Evolutionary conservation across 1,140 invertebrate genomes (phyloP).

Genomic region (Leptinotarsa lineolata): DNA sequence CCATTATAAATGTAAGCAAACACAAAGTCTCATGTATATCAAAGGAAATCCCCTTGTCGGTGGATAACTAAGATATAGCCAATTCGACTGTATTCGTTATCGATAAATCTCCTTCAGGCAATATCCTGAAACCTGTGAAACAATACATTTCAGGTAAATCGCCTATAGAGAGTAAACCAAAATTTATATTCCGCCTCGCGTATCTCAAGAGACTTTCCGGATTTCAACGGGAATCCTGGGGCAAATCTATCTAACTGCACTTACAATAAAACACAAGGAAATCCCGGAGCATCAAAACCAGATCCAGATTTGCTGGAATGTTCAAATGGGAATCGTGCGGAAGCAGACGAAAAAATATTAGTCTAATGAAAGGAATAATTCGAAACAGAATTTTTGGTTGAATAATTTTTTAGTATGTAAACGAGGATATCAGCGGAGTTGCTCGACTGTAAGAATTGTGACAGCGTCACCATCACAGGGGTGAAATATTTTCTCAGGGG

Average conservation of each 20-base stretch:
- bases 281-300: neutral
- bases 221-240: slow-evolving; percentile 9
- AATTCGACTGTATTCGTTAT: slow-evolving; percentile 8
- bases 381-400: slow-evolving; percentile 11
- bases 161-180: slow-evolving; percentile 15
- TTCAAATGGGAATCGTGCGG: neutral
- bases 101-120: slow-evolving; percentile 14
- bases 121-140: slow-evolving; percentile 22
- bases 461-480: no score
- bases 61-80: slow-evolving; percentile 15
- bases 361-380: slow-evolving; percentile 9
- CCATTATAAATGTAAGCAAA: neutral
- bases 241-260: slow-evolving; percentile 18
- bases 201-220: slow-evolving; percentile 10
- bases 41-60: neutral
- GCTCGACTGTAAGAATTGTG: no score
- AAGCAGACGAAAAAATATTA: neutral
- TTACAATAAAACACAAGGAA: slow-evolving; percentile 18
- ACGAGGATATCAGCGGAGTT: neutral
- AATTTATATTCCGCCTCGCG: slow-evolving; percentile 24
- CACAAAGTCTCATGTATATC: neutral
- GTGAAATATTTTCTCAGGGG: no score
- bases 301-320: slow-evolving; percentile 9
- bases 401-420: neutral
- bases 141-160: slow-evolving; percentile 18